Conservation (phyloP, 2,888 invertebrate species). For the Atethmia centrago region DNA sequence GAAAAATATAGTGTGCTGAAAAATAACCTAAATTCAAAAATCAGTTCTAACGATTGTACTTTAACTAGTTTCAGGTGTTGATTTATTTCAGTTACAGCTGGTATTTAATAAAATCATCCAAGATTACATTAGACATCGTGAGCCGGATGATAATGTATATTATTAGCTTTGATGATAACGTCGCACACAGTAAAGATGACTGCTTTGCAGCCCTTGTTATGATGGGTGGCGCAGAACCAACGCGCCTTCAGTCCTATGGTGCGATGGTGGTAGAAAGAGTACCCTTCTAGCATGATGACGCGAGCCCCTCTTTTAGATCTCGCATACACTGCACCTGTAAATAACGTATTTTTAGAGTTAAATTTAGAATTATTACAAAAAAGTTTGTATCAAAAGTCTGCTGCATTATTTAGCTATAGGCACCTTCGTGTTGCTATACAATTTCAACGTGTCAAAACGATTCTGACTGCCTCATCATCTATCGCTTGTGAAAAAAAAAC, state of each 20-base stretch:
- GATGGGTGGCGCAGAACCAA: conserved; percentile 53
- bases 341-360: too few species aligned
- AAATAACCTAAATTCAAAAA: too few species aligned
- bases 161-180: conserved; percentile 44
- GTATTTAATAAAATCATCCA: too few species aligned
- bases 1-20: too few species aligned
- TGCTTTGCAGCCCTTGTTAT: conserved; percentile 44
- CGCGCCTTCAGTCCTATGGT: conserved; percentile 24
- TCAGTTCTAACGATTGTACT: too few species aligned
- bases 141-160: conserved; percentile 46
- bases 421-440: background rate
- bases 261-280: conserved; percentile 52
- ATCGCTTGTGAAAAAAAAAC: background rate
- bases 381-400: background rate
- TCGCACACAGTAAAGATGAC: conserved; percentile 44
- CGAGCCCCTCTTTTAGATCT: conserved; percentile 38
- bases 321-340: conserved; percentile 42
- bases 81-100: too few species aligned
- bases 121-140: conserved; percentile 2
- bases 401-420: too few species aligned
- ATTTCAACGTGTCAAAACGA: background rate
- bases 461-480: background rate
- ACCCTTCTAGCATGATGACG: conserved; percentile 36
- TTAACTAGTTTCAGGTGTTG: too few species aligned
- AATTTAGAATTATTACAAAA: background rate